Evolutionary conservation across 2,888 invertebrate species (phyloP), one percentile per base, ranked within the genome.

Genomic region (Achlya flavicornis): DNA sequence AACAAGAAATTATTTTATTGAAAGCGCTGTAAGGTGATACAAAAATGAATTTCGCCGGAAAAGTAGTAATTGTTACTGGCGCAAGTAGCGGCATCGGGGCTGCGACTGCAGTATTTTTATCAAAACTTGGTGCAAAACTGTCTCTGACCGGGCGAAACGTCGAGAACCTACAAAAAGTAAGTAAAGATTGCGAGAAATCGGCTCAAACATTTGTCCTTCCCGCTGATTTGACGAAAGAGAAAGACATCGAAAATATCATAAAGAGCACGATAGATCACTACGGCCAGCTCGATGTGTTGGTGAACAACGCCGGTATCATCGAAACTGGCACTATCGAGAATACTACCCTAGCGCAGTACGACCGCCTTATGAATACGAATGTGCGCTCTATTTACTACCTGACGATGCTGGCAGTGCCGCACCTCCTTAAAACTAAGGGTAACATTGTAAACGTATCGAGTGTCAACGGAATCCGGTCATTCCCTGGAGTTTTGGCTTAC

Each of bases 361-460:
- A 99, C 86, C 94, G 96, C 33, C 92, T 98, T 12, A 98, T 99
- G 96, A 97, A 97, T 79, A 95, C 97, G 2, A 99, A 99, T 87
- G 96, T 98, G 0, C 95, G 98, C 67, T 95, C 97, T 0, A 94
- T 97, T 19, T 97, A 97, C 82, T 95, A 97, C 67, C 86, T 99
- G 69, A 98, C 98, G 0, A 97, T 97, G 96, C 85, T 98, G 61
- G 97, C 98, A 4, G 97, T 97, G 0, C 98, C 99, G 0, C 96
- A 98, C 89, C 93, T 99, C 26, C 92, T 97, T 3, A 95, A 96
- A 87, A 95, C 96, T 0, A 97, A 97, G 88, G 98, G 98, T n/a
- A 97, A 96, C 73, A 96, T 99, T 75, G 98, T 99, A 0, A 99
- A 99, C 86, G 97, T 99, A 0, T 99, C 99, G 1, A 98, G 98